Conservation (phyloP, 1,140 invertebrate genomes). For the Mylabris phalerata region DNA sequence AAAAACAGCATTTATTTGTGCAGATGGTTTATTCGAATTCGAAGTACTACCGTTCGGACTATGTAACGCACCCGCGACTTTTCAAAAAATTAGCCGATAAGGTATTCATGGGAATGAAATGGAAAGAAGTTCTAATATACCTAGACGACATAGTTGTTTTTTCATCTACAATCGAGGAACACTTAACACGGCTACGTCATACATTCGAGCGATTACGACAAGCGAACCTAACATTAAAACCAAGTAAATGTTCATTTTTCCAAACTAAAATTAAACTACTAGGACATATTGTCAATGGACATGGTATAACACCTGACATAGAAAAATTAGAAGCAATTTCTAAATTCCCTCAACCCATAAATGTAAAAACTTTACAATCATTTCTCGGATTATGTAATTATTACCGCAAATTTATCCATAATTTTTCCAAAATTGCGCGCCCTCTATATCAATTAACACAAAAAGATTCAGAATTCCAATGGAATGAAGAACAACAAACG, state of each 20-base stretch:
- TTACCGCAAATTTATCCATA: slow-evolving; percentile 8
- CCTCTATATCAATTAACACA: not conserved
- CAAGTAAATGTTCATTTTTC: not conserved
- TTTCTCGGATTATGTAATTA: slow-evolving; percentile 5
- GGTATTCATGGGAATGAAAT: slow-evolving; percentile 8
- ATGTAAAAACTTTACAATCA: not conserved
- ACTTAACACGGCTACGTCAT: not conserved
- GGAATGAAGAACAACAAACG: not conserved
- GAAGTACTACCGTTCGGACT: slow-evolving; percentile 23
- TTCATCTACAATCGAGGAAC: slow-evolving; percentile 1
- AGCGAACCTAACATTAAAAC: not conserved
- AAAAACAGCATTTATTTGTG: not conserved
- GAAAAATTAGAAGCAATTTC: not conserved
- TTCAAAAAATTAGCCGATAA: slow-evolving; percentile 11
- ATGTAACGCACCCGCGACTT: slow-evolving; percentile 21
- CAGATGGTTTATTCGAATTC: not conserved
- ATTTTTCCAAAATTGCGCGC: not conserved
- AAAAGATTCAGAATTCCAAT: not conserved
- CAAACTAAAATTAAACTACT: not conserved
- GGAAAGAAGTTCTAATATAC: slow-evolving; percentile 6
- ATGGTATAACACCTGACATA: not conserved
- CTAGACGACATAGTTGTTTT: slow-evolving; percentile 13
- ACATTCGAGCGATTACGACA: not conserved
- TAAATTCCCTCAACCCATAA: slow-evolving; percentile 6
- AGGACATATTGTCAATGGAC: not conserved